Base-by-base conservation (phyloP, 1,140 invertebrate species). In the Teleogryllus occipitalis region DNA sequence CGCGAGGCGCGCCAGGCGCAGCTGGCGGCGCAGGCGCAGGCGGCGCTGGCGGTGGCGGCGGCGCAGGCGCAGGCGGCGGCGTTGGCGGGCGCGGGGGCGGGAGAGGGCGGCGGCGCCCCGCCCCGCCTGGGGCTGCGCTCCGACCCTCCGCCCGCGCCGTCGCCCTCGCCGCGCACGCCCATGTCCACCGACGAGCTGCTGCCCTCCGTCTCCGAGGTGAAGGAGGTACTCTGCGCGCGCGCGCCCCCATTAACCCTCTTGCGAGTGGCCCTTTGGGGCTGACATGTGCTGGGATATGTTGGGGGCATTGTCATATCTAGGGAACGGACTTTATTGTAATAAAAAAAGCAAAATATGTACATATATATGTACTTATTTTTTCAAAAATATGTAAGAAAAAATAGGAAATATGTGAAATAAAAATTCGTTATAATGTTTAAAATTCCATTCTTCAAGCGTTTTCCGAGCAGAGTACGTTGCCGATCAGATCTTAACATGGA, bases 131-230 rank as follows among this genome's bases (percentile, higher is more conserved):
- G 65, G 12, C 7, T 47, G 46, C 21, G 27, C 27, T 48, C 10
- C 73, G 27, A 79, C 39, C 46, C 74, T 18, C 65, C 27, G 47
- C 18, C 88, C 78, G 88, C 89, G 8, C 91, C 92, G 18, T 92
- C 91, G 49, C 92, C 92, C 3, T 93, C 92, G 84, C 93, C 93
- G 3, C 88, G 92, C 81, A 92, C 92, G 65, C 92, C 92, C 8
- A 92, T 92, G 85, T 94, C 93, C 72, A 92, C 92, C 75, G 93
- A 94, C 85, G 93, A 93, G 84, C 88, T 94, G 82, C 87, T 92
- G 81, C 93, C 93, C 39, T 90, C 80, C 15, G 80, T 80, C 80
- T 75, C 78, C 49, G 80, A 80, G 78, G 73, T 79, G 72, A 79
- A 46, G 78, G 78, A 79, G 78, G 78, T 75, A 1, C 7, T 1